A percentile compares a stretch with the other conserved stretches of the same genome.
These are phyloP conservation scores for Drosophila novamexicana DNA, from an alignment of 1,140 invertebrate species.

Conservation along the genomic window DNA sequence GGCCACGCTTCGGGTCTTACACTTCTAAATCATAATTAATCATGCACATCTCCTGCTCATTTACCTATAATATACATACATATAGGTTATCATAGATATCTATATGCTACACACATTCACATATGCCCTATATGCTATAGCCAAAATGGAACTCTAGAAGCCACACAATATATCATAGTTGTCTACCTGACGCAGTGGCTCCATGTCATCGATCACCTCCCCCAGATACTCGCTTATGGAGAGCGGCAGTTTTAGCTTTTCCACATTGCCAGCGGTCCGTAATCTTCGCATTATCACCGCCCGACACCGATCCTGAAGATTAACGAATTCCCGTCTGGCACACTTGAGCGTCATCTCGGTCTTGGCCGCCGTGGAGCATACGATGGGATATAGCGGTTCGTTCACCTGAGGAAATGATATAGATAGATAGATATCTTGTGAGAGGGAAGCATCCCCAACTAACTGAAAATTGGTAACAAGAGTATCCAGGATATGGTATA, in stretches of 20 bases:
- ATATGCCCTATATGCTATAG: neutral
- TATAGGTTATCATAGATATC: slow-evolving; percentile 2
- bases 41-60: slow-evolving; percentile 50
- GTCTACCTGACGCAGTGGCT: slow-evolving; percentile 76
- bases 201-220: slow-evolving; percentile 84
- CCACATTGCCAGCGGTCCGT: slow-evolving; percentile 82
- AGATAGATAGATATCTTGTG: too few relatives aligned
- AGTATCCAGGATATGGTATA: too few relatives aligned
- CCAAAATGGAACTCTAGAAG: slow-evolving; percentile 55
- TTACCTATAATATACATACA: slow-evolving; percentile 50
- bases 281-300: slow-evolving; percentile 86
- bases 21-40: slow-evolving; percentile 51
- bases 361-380: slow-evolving; percentile 91
- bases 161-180: slow-evolving; percentile 82
- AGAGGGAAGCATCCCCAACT: too few relatives aligned
- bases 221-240: slow-evolving; percentile 85
- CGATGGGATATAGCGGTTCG: slow-evolving; percentile 89
- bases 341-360: slow-evolving; percentile 88
- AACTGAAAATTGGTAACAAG: too few relatives aligned
- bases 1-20: slow-evolving; percentile 11
- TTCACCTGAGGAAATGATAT: slow-evolving; percentile 49
- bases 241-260: slow-evolving; percentile 84
- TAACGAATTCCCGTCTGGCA: slow-evolving; percentile 87
- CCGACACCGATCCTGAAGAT: slow-evolving; percentile 88
- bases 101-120: slow-evolving; percentile 41